Evolutionary conservation across 2,888 invertebrate species (phyloP).

Genomic region (Scaptomyza reducta): DNA sequence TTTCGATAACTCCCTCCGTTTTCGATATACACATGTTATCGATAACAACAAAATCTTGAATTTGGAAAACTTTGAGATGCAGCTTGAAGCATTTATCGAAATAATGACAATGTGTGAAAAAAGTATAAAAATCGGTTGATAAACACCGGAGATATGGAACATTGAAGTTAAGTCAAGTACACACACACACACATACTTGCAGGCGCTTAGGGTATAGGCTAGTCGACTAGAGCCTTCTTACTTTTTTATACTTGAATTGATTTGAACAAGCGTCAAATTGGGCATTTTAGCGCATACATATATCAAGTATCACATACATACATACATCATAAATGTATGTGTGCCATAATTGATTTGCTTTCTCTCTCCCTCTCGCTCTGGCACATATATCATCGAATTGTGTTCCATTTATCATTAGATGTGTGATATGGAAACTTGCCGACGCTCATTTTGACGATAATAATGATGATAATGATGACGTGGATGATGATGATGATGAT

Average conservation of each 20-base stretch:
- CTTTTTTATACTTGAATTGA: background rate
- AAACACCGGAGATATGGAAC: too few relatives aligned
- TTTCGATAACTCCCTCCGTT: too few relatives aligned
- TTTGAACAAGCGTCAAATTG: background rate
- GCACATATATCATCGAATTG: conserved; percentile 12
- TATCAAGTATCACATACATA: background rate
- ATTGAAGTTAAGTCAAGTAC: too few relatives aligned
- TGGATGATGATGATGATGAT: conserved; percentile 12
- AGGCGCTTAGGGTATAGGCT: too few relatives aligned
- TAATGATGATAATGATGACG: conserved; percentile 5
- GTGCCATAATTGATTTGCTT: background rate
- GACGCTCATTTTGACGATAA: background rate
- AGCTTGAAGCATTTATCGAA: too few relatives aligned
- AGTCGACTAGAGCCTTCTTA: too few relatives aligned
- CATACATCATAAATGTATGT: background rate
- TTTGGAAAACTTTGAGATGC: too few relatives aligned
- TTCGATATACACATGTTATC: too few relatives aligned
- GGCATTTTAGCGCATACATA: background rate
- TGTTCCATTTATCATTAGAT: conserved; percentile 7
- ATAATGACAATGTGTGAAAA: too few relatives aligned
- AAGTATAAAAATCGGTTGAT: too few relatives aligned
- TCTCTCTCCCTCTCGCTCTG: background rate
- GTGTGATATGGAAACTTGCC: conserved; percentile 8
- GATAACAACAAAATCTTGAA: too few relatives aligned
- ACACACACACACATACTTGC: too few relatives aligned